Conservation (phyloP, 2,888 invertebrate species). For the Charanyca ferruginea region DNA sequence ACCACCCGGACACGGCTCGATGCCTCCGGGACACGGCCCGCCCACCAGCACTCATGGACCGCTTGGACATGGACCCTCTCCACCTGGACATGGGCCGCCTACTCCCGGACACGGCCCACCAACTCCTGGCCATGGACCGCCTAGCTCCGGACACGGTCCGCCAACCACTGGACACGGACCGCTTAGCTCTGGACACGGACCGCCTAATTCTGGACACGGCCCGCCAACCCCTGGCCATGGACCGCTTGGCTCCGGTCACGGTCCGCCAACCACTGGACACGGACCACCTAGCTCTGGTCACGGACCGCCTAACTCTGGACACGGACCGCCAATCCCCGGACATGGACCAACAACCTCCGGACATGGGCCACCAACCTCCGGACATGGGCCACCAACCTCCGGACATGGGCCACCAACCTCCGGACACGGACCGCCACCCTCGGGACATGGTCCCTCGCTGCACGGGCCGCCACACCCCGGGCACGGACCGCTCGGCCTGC, state of each 20-base stretch:
- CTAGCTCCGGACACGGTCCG: slow-evolving; percentile 22
- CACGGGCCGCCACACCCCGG: slow-evolving; percentile 48
- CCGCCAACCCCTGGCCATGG: no score
- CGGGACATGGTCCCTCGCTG: slow-evolving; percentile 59
- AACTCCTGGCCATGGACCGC: slow-evolving; percentile 54
- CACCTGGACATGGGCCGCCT: slow-evolving; percentile 42
- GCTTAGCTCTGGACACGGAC: slow-evolving; percentile 46
- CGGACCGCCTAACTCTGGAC: slow-evolving; percentile 4
- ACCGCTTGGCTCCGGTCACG: no score
- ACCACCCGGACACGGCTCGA: slow-evolving; percentile 55
- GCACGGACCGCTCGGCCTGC: slow-evolving; percentile 59
- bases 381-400: slow-evolving; percentile 53
- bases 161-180: slow-evolving; percentile 35
- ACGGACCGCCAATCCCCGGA: slow-evolving; percentile 39
- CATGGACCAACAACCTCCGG: slow-evolving; percentile 60
- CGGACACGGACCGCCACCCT: slow-evolving; percentile 42
- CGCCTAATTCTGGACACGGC: no score
- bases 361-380: slow-evolving; percentile 39
- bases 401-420: slow-evolving; percentile 41
- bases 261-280: no score
- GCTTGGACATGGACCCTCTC: slow-evolving; percentile 35
- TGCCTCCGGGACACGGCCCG: slow-evolving; percentile 39
- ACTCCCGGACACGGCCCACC: slow-evolving; percentile 61
- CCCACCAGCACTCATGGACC: slow-evolving; percentile 46
- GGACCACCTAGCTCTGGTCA: no score